A percentile compares a stretch with the other conserved stretches of the same genome.
These are phyloP conservation scores for Lasioglossum oenotherae DNA, from an alignment of 2,888 invertebrate species.

Conservation along the genomic window DNA sequence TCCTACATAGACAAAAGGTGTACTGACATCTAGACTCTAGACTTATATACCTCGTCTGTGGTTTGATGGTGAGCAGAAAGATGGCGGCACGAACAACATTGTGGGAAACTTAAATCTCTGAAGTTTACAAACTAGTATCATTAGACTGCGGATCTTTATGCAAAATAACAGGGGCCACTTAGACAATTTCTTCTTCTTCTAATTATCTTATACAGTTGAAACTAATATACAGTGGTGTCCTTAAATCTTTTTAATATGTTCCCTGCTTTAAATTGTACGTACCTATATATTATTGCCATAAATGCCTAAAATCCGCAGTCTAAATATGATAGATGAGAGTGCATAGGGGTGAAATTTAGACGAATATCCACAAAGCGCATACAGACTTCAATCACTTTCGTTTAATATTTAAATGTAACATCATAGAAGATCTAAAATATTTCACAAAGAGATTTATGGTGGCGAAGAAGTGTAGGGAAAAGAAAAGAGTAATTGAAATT, in stretches of 20 bases:
- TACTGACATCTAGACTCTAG: background rate
- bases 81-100: background rate
- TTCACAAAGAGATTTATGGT: background rate
- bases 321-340: background rate
- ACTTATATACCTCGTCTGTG: too few species aligned
- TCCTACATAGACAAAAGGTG: background rate
- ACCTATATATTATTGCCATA: too few species aligned
- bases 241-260: too few species aligned
- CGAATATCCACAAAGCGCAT: background rate
- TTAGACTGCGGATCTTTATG: too few species aligned
- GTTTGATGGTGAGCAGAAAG: background rate
- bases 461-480: background rate
- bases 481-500: slow-evolving; percentile 21
- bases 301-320: too few species aligned
- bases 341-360: background rate
- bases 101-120: background rate
- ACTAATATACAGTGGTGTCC: too few species aligned
- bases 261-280: too few species aligned
- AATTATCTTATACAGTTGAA: too few species aligned
- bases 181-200: too few species aligned
- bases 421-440: slow-evolving; percentile 7
- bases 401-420: background rate
- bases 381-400: background rate
- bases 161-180: too few species aligned
- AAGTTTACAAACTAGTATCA: background rate